Evolutionary conservation across 2,113 vertebrate species (phyloP).

Genomic region (Misgurnus anguillicaudatus): DNA sequence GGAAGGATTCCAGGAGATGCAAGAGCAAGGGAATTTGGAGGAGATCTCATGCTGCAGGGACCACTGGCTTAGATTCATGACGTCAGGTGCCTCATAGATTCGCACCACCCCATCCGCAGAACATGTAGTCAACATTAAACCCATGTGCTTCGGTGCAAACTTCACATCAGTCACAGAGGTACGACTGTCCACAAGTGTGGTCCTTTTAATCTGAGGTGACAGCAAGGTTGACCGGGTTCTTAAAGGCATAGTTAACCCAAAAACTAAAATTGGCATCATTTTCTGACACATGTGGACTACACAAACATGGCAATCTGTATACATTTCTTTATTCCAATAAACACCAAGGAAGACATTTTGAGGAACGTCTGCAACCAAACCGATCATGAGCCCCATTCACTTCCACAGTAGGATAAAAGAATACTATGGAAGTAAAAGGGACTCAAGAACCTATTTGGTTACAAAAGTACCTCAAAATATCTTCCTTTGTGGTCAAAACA

Average conservation of each 20-base stretch:
- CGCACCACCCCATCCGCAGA: slow-evolving; percentile 94
- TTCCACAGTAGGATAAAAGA: too few species aligned
- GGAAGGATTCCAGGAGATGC: slow-evolving; percentile 98
- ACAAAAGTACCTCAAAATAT: too few species aligned
- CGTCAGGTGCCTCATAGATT: slow-evolving; percentile 95
- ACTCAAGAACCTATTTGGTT: too few species aligned
- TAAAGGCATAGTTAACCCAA: not conserved
- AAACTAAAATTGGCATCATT: too few species aligned
- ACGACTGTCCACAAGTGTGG: slow-evolving; percentile 95
- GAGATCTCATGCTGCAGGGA: slow-evolving; percentile 97
- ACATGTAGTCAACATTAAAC: slow-evolving; percentile 95
- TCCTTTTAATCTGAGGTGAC: slow-evolving; percentile 89
- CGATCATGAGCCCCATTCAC: too few species aligned
- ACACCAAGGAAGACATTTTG: too few species aligned
- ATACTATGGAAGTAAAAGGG: too few species aligned
- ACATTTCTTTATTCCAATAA: too few species aligned
- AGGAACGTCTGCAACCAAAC: too few species aligned
- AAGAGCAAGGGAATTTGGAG: slow-evolving; percentile 95
- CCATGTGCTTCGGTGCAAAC: slow-evolving; percentile 98
- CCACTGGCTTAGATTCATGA: slow-evolving; percentile 99
- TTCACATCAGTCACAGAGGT: slow-evolving; percentile 98
- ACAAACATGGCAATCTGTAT: too few species aligned
- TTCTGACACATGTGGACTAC: too few species aligned
- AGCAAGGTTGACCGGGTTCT: not conserved
- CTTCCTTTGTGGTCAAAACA: too few species aligned